These are phyloP conservation scores for Eptesicus fuscus DNA, from an alignment of 2,113 vertebrate species.

Conservation along the genomic window DNA sequence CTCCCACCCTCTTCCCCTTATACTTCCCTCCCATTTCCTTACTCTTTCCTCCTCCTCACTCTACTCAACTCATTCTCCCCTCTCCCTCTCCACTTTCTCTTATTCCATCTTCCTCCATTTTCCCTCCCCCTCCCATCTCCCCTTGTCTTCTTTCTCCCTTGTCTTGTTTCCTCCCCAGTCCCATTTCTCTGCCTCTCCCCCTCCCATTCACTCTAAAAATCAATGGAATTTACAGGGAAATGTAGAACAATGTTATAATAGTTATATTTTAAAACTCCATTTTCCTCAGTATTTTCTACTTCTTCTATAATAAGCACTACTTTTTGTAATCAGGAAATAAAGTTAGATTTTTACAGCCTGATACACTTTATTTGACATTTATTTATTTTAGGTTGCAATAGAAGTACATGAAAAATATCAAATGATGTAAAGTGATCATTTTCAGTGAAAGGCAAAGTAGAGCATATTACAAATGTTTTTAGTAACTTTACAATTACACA, in stretches of 20 bases:
- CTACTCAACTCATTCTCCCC: background rate
- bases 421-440: slow-evolving; percentile 46
- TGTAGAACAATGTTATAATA: background rate
- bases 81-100: background rate
- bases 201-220: too few species aligned
- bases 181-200: background rate
- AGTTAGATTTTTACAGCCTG: background rate
- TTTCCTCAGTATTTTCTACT: background rate
- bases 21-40: background rate
- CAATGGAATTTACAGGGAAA: background rate
- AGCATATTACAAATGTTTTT: slow-evolving; percentile 45
- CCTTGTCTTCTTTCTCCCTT: background rate
- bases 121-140: background rate
- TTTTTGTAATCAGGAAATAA: slow-evolving; percentile 32
- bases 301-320: background rate
- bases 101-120: background rate
- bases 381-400: slow-evolving; percentile 49
- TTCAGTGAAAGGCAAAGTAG: slow-evolving; percentile 34
- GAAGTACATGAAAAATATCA: slow-evolving; percentile 33
- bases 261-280: background rate
- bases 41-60: background rate
- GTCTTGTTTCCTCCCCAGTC: background rate
- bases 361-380: slow-evolving; percentile 47
- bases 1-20: background rate
- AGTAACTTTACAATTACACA: slow-evolving; percentile 44